A percentile compares a stretch with the other conserved stretches of the same genome.
phyloP scores from a whole-genome alignment of 2,888 invertebrate species.

The Lasioglossum vierecki region DNA sequence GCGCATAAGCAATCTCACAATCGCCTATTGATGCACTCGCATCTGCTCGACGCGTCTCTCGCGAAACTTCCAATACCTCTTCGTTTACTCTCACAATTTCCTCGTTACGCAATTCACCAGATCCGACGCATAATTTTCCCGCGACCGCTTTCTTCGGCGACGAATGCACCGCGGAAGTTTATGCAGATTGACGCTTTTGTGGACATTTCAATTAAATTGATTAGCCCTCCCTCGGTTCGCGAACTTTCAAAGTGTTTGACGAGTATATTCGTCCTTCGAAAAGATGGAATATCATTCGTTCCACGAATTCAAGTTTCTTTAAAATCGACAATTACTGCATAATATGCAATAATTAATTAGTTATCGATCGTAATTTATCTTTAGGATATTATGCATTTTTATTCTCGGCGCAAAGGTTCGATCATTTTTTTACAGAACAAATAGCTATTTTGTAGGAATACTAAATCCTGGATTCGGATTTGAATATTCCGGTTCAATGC shows the following conservation, averaged over 20 bases:
- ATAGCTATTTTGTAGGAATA: no score
- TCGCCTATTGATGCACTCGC: conserved; percentile 16
- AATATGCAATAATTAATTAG: not conserved
- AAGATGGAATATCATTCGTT: not conserved
- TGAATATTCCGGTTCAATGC: no score
- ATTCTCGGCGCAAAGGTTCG: no score
- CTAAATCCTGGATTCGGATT: no score
- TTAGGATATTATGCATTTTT: no score
- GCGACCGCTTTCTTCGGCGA: not conserved
- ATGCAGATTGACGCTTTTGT: not conserved
- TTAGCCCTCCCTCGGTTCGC: not conserved
- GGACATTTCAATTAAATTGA: not conserved
- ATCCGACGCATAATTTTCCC: not conserved
- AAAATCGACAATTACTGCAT: not conserved
- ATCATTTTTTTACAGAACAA: no score
- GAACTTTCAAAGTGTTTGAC: not conserved
- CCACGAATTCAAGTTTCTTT: not conserved
- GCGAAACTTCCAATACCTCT: not conserved
- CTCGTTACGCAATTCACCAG: not conserved
- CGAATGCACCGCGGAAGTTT: not conserved
- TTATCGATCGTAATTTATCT: no score
- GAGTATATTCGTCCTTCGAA: not conserved
- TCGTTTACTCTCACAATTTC: not conserved
- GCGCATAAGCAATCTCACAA: conserved; percentile 16
- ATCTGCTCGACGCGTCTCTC: conserved; percentile 4